Base-by-base conservation (phyloP, 2,113 vertebrate genomes). In the Istiophorus platypterus region DNA sequence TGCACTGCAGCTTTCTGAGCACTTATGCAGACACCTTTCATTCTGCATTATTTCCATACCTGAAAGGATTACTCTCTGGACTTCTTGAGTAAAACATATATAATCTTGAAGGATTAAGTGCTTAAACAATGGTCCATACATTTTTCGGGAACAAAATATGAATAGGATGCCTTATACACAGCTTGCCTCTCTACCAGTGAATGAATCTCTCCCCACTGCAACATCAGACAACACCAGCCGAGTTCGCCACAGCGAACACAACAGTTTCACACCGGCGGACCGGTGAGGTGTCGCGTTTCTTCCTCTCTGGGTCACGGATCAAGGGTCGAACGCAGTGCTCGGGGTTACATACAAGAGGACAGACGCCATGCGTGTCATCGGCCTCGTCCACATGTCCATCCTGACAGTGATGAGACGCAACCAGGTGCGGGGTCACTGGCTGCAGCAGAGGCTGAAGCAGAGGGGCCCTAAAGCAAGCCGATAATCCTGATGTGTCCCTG, bases 371-470 rank as follows among this genome's bases (percentile, higher is more conserved):
- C 65, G 39, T 72, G 73, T 51, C 54, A 77, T 71, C 62, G 26
- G 34, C 68, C 29, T 62, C 65, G 81, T 90, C 74, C 74, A 31
- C 57, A 70, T 76, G 69, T 77, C 76, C 67, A 52, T 22, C 37
- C 6, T 75, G 74, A 88, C 82, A 80, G 80, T 70, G 78, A 87
- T 51, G 72, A 54, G 85, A 71, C 54, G 39, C 68, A 72, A 72
- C 59, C 41, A 39, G 80, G 17, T 52, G 80, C 85, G 76, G 57
- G 57, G 65, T 66, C 41, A 37, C 34, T 31, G 59, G 47, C 22
- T 59, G 39, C n/a, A 72, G 31, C 77, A 42, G 26, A 56, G 39
- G 76, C 49, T 61, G 56, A 62, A 75, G 64, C 65, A 77, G 75
- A 66, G 20, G 41, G 49, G 54, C 15, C 78, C 18, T 39, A 0